These are phyloP conservation scores for Serrognathus titanus DNA, from an alignment of 2,888 invertebrate species.

Conservation along the genomic window DNA sequence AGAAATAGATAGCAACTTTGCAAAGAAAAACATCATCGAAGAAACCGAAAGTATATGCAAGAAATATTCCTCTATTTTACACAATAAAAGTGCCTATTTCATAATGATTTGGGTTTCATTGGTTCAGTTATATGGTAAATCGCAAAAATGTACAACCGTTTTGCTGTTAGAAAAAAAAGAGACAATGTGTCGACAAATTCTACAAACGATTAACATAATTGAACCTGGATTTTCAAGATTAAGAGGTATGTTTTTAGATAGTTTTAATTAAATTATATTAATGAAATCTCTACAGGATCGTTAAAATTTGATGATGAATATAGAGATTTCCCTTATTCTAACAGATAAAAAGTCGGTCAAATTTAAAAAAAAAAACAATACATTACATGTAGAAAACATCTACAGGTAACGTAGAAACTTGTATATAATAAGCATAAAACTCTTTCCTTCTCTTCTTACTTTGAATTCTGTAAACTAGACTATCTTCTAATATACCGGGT, in stretches of 20 bases:
- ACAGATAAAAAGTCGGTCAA: too few relatives aligned
- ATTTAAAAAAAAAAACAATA: too few relatives aligned
- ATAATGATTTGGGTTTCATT: constrained; percentile 65
- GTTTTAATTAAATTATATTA: too few relatives aligned
- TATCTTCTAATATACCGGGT: too few relatives aligned
- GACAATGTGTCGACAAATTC: constrained; percentile 65
- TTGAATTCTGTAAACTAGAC: too few relatives aligned
- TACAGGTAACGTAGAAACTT: too few relatives aligned
- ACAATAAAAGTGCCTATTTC: constrained; percentile 72
- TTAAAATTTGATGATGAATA: too few relatives aligned
- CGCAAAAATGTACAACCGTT: constrained; percentile 66
- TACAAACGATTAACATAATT: constrained; percentile 67
- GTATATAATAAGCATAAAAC: too few relatives aligned
- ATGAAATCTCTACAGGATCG: too few relatives aligned
- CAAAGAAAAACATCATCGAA: constrained; percentile 59
- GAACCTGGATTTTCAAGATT: constrained; percentile 76
- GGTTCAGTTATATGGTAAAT: constrained; percentile 75
- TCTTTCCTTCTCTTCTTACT: too few relatives aligned
- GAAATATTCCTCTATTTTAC: constrained; percentile 55
- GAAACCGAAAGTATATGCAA: constrained; percentile 57
- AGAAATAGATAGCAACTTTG: constrained; percentile 56
- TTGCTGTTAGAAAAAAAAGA: constrained; percentile 73
- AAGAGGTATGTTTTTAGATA: constrained; percentile 54
- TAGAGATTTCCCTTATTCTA: too few relatives aligned
- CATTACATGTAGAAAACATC: too few relatives aligned